phyloP scores from a whole-genome alignment of 2,888 invertebrate species.

The Sarcophaga rosellei region DNA sequence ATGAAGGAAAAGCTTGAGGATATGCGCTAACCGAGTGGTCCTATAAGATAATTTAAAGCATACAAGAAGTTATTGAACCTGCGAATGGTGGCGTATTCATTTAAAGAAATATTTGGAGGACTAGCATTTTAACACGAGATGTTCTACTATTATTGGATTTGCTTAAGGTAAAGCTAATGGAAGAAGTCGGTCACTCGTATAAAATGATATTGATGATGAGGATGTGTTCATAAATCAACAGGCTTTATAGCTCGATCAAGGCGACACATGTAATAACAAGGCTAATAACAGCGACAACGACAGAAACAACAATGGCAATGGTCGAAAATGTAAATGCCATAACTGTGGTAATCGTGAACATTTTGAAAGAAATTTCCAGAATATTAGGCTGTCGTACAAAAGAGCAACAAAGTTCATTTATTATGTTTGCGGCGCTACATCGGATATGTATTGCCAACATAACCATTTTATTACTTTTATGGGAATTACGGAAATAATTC shows the following conservation, averaged over 20 bases:
- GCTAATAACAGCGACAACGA: neutral
- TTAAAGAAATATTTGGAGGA: neutral
- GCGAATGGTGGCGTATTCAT: neutral
- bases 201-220: neutral
- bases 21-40: neutral
- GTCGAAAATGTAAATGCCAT: conserved; percentile 16
- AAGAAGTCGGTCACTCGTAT: too few relatives aligned
- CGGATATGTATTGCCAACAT: too few relatives aligned
- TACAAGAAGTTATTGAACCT: neutral
- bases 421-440: too few relatives aligned
- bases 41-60: neutral
- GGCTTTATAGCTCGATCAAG: neutral
- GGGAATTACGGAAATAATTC: conserved; percentile 35
- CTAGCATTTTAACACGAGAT: neutral
- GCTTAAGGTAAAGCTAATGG: too few relatives aligned
- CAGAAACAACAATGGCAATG: neutral
- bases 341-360: conserved; percentile 63
- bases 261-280: neutral
- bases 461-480: conserved; percentile 22
- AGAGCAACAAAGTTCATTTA: too few relatives aligned
- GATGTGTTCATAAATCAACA: neutral
- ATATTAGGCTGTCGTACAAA: neutral
- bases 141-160: too few relatives aligned
- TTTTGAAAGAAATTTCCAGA: conserved; percentile 24
- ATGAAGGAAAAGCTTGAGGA: neutral